A percentile compares a stretch with the other conserved stretches of the same genome.
Conservation (phyloP, 1,140 invertebrate species). For the Diploscapter pachys region DNA sequence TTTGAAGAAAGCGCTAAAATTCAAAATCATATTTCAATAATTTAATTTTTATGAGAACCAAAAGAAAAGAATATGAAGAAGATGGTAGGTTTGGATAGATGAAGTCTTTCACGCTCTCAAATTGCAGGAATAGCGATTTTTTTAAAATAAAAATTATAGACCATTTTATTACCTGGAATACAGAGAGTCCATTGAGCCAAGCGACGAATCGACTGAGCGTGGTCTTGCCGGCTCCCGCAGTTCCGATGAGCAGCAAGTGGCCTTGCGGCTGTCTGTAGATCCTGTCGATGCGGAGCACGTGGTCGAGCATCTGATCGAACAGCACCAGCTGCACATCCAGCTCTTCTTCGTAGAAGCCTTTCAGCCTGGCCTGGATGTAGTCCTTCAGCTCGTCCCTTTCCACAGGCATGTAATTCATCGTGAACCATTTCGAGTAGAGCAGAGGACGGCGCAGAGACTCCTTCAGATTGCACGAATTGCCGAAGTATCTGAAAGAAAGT, state of each 20-base stretch:
- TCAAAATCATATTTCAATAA: no score
- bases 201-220: slow-evolving; percentile 97
- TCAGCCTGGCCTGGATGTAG: slow-evolving; percentile 91
- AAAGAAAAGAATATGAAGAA: no score
- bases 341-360: slow-evolving; percentile 98
- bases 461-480: slow-evolving; percentile 72
- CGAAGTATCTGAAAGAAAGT: slow-evolving; percentile 70
- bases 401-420: slow-evolving; percentile 95
- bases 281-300: slow-evolving; percentile 93
- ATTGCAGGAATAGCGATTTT: neutral
- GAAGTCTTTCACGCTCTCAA: neutral
- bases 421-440: slow-evolving; percentile 96
- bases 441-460: slow-evolving; percentile 83
- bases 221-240: slow-evolving; percentile 96
- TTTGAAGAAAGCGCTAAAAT: neutral
- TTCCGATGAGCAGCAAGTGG: slow-evolving; percentile 90
- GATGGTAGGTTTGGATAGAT: neutral
- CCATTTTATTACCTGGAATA: slow-evolving; percentile 79
- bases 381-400: slow-evolving; percentile 88
- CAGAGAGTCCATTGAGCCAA: slow-evolving; percentile 98
- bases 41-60: no score
- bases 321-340: slow-evolving; percentile 94
- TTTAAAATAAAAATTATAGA: slow-evolving; percentile 10
- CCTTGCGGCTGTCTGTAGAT: slow-evolving; percentile 96
- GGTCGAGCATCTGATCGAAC: slow-evolving; percentile 97